These are phyloP conservation scores for Caenorhabditis sp. DNA, from an alignment of 2,888 invertebrate species.

Conservation along the genomic window DNA sequence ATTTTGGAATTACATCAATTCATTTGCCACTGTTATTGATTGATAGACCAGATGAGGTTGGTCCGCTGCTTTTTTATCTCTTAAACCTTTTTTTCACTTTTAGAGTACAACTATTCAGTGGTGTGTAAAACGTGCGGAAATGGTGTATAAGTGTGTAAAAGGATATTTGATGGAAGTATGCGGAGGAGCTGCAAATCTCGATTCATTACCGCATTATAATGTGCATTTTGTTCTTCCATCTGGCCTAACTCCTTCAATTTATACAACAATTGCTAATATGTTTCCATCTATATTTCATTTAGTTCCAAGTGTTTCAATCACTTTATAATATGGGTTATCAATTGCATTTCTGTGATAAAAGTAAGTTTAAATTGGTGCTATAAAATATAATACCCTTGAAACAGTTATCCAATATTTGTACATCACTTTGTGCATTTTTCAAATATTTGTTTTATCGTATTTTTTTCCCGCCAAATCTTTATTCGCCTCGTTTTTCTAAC, in stretches of 20 bases:
- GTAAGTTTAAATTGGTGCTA: background rate
- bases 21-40: slow-evolving; percentile 90
- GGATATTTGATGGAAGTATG: slow-evolving; percentile 93
- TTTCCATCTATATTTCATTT: slow-evolving; percentile 84
- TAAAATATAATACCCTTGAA: too few relatives aligned
- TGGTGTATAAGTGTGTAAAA: slow-evolving; percentile 97
- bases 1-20: slow-evolving; percentile 89
- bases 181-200: slow-evolving; percentile 31
- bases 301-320: slow-evolving; percentile 55
- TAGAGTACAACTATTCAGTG: slow-evolving; percentile 86
- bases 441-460: slow-evolving; percentile 6
- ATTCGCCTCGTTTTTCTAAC: too few relatives aligned
- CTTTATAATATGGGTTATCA: slow-evolving; percentile 13
- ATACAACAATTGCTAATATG: slow-evolving; percentile 80
- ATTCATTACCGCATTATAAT: slow-evolving; percentile 78
- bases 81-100: slow-evolving; percentile 33
- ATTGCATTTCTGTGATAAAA: too few relatives aligned
- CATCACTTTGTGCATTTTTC: background rate
- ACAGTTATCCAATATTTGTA: slow-evolving; percentile 12
- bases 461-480: background rate
- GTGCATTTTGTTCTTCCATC: slow-evolving; percentile 85
- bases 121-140: slow-evolving; percentile 93
- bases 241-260: slow-evolving; percentile 78
- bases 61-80: too few relatives aligned
- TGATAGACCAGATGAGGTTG: slow-evolving; percentile 90